These are phyloP conservation scores for Lepus oiostolus DNA, from an alignment of 2,797 vertebrate species.

Conservation along the genomic window DNA sequence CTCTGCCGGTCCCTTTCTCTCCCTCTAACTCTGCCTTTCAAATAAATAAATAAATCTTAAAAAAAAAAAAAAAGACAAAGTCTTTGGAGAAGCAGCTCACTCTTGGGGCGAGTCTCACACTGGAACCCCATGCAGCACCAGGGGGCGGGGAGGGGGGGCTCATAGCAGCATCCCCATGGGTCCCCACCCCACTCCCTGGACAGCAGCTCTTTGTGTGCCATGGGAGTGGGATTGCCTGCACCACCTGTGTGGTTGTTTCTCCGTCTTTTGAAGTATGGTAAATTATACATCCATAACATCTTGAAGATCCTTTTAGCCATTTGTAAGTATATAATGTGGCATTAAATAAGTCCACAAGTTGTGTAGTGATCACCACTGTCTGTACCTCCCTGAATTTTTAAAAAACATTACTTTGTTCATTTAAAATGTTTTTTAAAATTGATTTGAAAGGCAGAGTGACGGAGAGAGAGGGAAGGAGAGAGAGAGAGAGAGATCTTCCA, in stretches of 20 bases:
- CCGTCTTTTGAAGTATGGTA: not conserved
- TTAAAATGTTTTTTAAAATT: too few relatives aligned
- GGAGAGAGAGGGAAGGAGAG: too few relatives aligned
- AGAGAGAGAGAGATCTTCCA: too few relatives aligned
- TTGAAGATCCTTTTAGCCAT: not conserved
- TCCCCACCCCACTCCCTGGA: not conserved
- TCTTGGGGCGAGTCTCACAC: too few relatives aligned
- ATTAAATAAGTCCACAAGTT: not conserved
- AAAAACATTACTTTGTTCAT: too few relatives aligned
- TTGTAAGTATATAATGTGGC: not conserved
- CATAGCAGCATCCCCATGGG: not conserved
- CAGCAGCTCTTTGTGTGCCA: not conserved
- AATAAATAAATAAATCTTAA: too few relatives aligned
- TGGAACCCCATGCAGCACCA: accelerated
- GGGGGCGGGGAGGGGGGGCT: too few relatives aligned
- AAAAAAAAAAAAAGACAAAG: too few relatives aligned
- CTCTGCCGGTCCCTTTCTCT: too few relatives aligned
- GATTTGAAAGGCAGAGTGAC: too few relatives aligned
- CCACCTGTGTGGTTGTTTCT: not conserved
- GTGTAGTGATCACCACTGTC: not conserved
- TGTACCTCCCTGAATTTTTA: not conserved
- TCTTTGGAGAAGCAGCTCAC: accelerated
- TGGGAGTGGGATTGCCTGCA: too few relatives aligned
- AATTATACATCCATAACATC: not conserved
- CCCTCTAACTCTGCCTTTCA: too few relatives aligned